Evolutionary conservation across 2,797 vertebrate genomes (phyloP), one percentile per base, ranked within the genome.

Genomic region (Phalanger gymnotis): DNA sequence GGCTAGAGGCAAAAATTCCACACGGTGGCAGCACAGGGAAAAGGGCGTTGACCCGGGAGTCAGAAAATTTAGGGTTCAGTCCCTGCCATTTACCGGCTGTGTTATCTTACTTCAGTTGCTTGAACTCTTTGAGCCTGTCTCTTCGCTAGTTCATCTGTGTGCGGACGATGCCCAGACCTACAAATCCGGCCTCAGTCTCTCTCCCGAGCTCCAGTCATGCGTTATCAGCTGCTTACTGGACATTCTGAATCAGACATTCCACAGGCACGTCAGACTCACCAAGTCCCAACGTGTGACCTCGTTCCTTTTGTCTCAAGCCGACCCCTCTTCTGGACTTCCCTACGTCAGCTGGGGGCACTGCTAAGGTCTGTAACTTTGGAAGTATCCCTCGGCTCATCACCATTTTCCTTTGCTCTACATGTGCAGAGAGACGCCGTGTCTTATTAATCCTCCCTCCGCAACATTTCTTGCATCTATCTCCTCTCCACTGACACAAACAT

Each of bases 1-100:
- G 52, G 19, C 52, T 53, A 90, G 51, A 90, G 51, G 89, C 89
- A 97, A 95, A 25, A 81, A 54, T 91, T 53, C 56, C 94, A 96
- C 27, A 95, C 4, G 95, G 92, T 66, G 6, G 66, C 19, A 73
- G 19, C 19, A 40, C n/a, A 40, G n/a, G 40, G n/a, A 10, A 73
- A 73, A 73, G 19, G 25, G 6, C 34, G 25, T 9, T 25, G 34
- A 73, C 66, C 2, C 0, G 10, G n/a, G n/a, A 73, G n/a, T 73
- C 66, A 73, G 66, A 73, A 73, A 40, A 25, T 40, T 40, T 73
- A 73, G 66, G n/a, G 40, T 40, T 73, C 16, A 73, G 66, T 73
- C 6, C 6, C 16, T 73, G 34, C 16, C 66, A 25, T 73, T 73
- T 73, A 73, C 6, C 40, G 22, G 66, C 19, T 5, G 4, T 25